Conservation (phyloP, 1,140 invertebrate species). For the Lordiphosa collinella region DNA sequence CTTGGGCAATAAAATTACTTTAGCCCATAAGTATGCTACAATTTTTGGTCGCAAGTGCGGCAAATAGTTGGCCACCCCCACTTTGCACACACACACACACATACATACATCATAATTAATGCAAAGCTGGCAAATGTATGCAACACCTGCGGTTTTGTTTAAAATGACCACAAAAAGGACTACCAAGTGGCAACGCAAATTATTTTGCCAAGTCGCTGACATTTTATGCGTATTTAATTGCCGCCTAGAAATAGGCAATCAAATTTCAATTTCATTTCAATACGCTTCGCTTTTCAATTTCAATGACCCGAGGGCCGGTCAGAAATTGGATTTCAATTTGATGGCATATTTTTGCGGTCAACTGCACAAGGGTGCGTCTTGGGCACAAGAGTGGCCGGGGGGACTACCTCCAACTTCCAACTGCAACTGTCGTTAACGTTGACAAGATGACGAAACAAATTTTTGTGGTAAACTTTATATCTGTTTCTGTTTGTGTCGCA, state of each 20-base stretch:
- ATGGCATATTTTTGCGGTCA: conserved; percentile 62
- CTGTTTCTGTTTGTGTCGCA: conserved; percentile 9
- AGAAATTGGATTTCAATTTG: conserved; percentile 49
- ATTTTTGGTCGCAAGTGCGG: conserved; percentile 63
- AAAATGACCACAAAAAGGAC: conserved; percentile 72
- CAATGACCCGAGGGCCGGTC: conserved; percentile 34
- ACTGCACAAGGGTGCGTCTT: conserved; percentile 30
- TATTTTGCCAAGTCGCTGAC: conserved; percentile 54
- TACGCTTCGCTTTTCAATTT: conserved; percentile 54
- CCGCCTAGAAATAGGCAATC: conserved; percentile 32
- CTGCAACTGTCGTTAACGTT: conserved; percentile 20
- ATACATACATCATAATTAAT: conserved; percentile 77
- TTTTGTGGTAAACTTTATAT: conserved; percentile 20
- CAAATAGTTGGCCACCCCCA: conserved; percentile 56
- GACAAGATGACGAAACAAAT: conserved; percentile 41
- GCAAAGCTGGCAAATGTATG: conserved; percentile 79
- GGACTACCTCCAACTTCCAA: neutral
- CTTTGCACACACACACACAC: conserved; percentile 1
- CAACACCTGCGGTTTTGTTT: conserved; percentile 79
- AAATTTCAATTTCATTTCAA: conserved; percentile 64
- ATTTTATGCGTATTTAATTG: conserved; percentile 73
- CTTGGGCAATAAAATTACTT: conserved; percentile 70
- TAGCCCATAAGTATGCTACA: conserved; percentile 66
- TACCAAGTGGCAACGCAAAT: conserved; percentile 15
- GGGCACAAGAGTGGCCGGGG: too few species aligned